Base-by-base conservation (phyloP, 2,888 invertebrate species). In the Pasiphila rectangulata region DNA sequence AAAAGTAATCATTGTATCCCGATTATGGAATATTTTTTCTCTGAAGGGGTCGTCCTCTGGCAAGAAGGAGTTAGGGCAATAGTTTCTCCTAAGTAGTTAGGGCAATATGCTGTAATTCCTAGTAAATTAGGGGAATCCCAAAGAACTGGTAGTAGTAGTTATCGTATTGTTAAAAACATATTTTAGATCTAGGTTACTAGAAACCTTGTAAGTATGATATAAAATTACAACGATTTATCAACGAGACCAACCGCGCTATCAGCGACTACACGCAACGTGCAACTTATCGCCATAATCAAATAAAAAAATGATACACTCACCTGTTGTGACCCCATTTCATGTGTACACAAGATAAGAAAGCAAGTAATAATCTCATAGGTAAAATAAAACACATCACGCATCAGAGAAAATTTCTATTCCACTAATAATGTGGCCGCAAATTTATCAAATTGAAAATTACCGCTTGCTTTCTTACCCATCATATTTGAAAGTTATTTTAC, bases 361-460 rank as follows among this genome's bases (percentile, higher is more conserved):
- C 88, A 87, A 87, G 88, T 59, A 83, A 83, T 81, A 81, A 80
- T 64, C 64, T 68, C 59, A 62, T 48, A 61, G 50, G 60, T 67
- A 69, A 72, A 73, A 64, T 65, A 74, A 72, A 82, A 79, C 72
- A 57, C 72, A 81, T 77, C 81, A 86, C 83, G 67, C 57, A 69
- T 59, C 65, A 75, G 86, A 85, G 87, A 89, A 88, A 89, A 89
- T 87, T 88, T 89, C 89, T 83, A 88, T 89, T 86, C 87, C 83
- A 82, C 82, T 54, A 51, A 39, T 54, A 52, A 39, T 19, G 62
- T 67, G 67, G 62, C 46, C 9, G 25, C 37, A 44, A 41, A n/a
- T n/a, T n/a, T 3, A 9, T 45, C 50, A 54, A 39, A 47, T 34
- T 39, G 30, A 16, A 34, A 24, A 25, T 80, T 79, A 58, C 40